These are phyloP conservation scores for Helicoverpa armigera DNA, from an alignment of 1,140 invertebrate genomes.

Conservation along the genomic window DNA sequence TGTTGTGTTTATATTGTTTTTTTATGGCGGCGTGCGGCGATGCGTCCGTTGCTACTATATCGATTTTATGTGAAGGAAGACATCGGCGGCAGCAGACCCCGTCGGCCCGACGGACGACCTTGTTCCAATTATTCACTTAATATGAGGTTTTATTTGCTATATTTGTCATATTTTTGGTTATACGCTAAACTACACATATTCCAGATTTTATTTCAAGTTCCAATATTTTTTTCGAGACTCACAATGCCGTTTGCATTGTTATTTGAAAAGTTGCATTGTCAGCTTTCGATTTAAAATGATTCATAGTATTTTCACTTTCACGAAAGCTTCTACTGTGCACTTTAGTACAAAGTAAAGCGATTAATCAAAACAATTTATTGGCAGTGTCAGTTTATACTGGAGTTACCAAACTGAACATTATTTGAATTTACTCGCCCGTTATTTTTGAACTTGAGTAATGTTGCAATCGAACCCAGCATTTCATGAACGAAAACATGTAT, in stretches of 20 bases:
- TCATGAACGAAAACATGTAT: not conserved
- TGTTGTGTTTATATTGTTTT: constrained; percentile 55
- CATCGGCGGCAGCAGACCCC: constrained; percentile 69
- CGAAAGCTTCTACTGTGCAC: not conserved
- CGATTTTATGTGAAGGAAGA: constrained; percentile 78
- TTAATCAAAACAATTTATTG: constrained; percentile 5
- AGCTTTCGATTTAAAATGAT: not conserved
- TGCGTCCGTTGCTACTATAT: constrained; percentile 66
- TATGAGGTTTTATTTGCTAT: constrained; percentile 59
- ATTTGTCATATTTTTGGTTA: constrained; percentile 50
- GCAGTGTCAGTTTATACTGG: not conserved
- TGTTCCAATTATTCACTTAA: constrained; percentile 77
- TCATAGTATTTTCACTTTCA: not conserved
- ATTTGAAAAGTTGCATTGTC: not conserved
- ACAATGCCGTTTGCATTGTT: no score
- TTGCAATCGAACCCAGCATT: not conserved
- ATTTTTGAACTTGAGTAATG: not conserved
- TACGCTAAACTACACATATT: not conserved
- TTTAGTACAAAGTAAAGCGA: constrained; percentile 1
- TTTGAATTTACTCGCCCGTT: not conserved
- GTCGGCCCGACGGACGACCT: constrained; percentile 67
- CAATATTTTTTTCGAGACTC: no score
- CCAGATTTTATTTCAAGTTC: not conserved
- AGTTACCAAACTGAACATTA: not conserved
- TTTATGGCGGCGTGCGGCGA: constrained; percentile 62